phyloP scores from a whole-genome alignment of 2,797 vertebrate species.

The Perodicticus potto region DNA sequence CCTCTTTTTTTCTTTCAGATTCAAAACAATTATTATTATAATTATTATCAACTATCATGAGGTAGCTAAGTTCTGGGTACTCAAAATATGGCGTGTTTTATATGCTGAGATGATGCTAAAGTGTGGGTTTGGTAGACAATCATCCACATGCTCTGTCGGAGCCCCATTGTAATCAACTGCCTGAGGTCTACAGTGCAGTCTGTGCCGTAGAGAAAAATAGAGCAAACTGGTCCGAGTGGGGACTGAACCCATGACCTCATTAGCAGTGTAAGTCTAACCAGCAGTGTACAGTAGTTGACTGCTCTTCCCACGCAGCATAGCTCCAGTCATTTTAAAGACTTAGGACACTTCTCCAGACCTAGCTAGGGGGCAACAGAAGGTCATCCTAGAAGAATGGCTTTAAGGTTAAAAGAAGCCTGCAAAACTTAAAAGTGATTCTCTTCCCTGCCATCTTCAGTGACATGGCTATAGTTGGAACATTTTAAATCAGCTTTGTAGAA shows the following conservation, averaged over 20 bases:
- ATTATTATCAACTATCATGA: constrained; percentile 33
- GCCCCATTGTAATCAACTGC: background rate
- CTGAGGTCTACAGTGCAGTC: background rate
- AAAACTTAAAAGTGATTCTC: constrained; percentile 79
- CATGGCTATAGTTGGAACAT: constrained; percentile 29
- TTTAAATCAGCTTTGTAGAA: constrained; percentile 54
- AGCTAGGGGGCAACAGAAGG: constrained; percentile 75
- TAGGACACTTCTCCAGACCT: constrained; percentile 25
- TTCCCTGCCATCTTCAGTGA: constrained; percentile 77
- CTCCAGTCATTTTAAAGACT: constrained; percentile 37
- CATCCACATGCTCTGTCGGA: background rate
- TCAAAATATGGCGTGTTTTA: background rate
- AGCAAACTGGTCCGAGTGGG: constrained; percentile 2
- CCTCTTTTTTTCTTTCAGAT: constrained; percentile 39
- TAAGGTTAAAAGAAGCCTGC: constrained; percentile 74
- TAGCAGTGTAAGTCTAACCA: constrained; percentile 15
- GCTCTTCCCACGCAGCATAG: background rate
- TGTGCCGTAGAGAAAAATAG: constrained; percentile 47
- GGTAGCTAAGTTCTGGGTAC: background rate
- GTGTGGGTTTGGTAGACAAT: background rate
- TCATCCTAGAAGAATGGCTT: constrained; percentile 79
- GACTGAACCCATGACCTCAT: constrained; percentile 33
- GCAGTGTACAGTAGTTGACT: constrained; percentile 48
- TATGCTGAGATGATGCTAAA: background rate
- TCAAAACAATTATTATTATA: constrained; percentile 54